A percentile compares a stretch with the other conserved stretches of the same genome.
phyloP scores from a whole-genome alignment of 2,113 vertebrate genomes.

The Pterocles burchelli region DNA sequence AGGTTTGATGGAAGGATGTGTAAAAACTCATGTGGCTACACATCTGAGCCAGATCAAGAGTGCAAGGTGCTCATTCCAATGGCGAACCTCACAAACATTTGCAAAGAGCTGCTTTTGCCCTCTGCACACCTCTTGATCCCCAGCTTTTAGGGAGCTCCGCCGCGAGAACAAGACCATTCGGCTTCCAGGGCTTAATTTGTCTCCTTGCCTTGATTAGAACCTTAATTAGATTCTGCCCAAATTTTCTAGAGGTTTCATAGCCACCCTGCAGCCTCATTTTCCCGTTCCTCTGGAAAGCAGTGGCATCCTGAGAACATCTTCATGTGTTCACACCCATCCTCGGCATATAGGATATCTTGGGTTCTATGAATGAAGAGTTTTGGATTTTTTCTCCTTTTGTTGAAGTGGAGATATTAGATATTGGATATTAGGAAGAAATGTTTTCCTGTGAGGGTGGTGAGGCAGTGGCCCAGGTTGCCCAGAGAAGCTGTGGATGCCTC shows the following conservation, averaged over 20 bases:
- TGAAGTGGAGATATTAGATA: background rate
- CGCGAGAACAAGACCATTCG: rapidly evolving
- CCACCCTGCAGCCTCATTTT: rapidly evolving
- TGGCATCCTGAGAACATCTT: background rate
- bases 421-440: too few species aligned
- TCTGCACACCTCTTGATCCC: background rate
- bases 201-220: background rate
- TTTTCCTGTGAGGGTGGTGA: too few species aligned
- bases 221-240: background rate
- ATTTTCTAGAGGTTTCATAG: background rate
- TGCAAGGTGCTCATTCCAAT: background rate
- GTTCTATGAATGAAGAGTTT: background rate
- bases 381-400: background rate
- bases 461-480: too few species aligned
- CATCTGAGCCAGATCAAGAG: conserved; percentile 4
- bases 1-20: background rate
- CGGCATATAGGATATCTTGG: background rate
- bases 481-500: too few species aligned
- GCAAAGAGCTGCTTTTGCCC: background rate
- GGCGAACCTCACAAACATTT: background rate
- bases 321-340: background rate
- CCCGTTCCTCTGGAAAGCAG: background rate
- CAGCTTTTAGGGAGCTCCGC: background rate
- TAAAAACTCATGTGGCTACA: conserved; percentile 34
- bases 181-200: background rate